Evolutionary conservation across 2,797 vertebrate species (phyloP).

Genomic region (Mormyrops attenuatus): DNA sequence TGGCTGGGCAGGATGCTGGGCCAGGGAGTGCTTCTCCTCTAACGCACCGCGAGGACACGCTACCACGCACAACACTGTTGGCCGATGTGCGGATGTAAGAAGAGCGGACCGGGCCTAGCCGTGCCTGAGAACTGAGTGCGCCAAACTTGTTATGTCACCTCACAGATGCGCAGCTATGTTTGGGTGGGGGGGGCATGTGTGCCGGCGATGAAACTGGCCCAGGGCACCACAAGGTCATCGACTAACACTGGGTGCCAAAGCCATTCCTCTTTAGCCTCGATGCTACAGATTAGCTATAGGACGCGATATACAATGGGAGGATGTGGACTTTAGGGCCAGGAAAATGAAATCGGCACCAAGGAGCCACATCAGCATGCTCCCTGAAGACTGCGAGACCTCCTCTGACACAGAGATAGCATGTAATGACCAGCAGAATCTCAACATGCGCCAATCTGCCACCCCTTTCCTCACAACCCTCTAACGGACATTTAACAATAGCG

Average conservation of each 20-base stretch:
- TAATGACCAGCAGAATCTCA: background rate
- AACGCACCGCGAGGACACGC: background rate
- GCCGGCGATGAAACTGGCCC: background rate
- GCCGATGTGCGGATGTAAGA: background rate
- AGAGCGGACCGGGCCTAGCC: background rate
- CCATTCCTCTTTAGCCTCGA: background rate
- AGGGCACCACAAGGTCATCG: background rate
- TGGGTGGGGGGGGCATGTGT: background rate
- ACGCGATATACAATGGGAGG: conserved; percentile 5
- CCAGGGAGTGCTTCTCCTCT: background rate
- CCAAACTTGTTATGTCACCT: background rate
- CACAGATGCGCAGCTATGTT: background rate
- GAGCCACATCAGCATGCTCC: background rate
- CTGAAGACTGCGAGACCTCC: background rate
- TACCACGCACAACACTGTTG: background rate
- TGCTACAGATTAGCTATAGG: conserved; percentile 19
- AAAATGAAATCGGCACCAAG: conserved; percentile 5
- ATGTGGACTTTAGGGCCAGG: background rate
- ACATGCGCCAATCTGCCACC: background rate
- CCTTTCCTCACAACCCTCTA: background rate
- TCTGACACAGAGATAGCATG: background rate
- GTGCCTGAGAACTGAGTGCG: background rate
- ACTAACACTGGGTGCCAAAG: background rate
- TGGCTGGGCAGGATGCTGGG: background rate
- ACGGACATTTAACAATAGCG: background rate